Evolutionary conservation across 2,113 vertebrate species (phyloP), one percentile per base, ranked within the genome.

Genomic region (Bubo bubo): DNA sequence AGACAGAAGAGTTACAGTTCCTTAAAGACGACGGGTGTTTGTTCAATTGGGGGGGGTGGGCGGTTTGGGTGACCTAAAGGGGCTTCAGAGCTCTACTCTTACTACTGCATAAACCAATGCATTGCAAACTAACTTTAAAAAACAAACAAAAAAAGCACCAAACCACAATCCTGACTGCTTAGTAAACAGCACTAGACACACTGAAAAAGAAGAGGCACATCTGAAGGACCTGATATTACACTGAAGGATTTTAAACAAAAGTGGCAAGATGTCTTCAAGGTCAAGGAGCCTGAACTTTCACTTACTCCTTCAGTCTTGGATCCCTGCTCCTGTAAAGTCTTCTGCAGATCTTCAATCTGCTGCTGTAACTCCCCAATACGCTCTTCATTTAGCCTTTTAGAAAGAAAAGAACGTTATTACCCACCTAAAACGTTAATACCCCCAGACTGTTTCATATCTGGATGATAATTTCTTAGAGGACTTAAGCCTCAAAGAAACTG

Each of bases 261-360:
- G 11, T 12, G 4, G 18, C 24, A 34, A 30, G 37, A 37, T 12
- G 9, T 58, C 22, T 58, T 74, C 19, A 77, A 59, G 58, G 35
- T 62, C 50, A 72, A 63, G 55, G 47, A 84, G 14, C 13, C 56
- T 75, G 24, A 86, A 95, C 96, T 94, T 96, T 97, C 95, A 98
- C 99, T 99, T 97, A 99, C 99, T 60, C 99, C 99, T 95, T 99
- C 99, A 16, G 98, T 95, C 97, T 99, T 99, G 91, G 98, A 95
- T 19, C 98, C 99, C 92, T 99, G 99, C 56, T 99, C 99, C 95
- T 99, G 99, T 66, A 99, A 98, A 76, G 98, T 98, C 94, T 98
- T 99, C 84, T 99, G 99, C 43, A 99, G 98, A 86, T 99, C 99
- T 89, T 99, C 99, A 74, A 99, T 98, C 96, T 99, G 99, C 94